These are phyloP conservation scores for Pollicipes pollicipes DNA, from an alignment of 1,140 invertebrate genomes.

Conservation along the genomic window DNA sequence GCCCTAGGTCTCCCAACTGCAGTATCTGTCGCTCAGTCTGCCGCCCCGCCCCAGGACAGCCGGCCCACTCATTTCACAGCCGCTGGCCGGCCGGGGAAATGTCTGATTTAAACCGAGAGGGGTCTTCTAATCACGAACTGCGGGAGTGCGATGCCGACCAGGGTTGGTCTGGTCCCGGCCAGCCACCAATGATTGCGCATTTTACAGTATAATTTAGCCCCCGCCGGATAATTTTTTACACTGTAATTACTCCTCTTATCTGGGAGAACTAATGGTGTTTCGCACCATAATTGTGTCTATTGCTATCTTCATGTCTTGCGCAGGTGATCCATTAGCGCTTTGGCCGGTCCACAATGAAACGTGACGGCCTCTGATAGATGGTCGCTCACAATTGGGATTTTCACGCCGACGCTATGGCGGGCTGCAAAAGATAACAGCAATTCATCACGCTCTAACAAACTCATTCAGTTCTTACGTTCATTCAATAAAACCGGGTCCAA, in stretches of 20 bases:
- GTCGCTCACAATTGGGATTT: neutral
- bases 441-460: conserved; percentile 1
- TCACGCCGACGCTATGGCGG: neutral
- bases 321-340: neutral
- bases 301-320: neutral
- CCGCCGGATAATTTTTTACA: neutral
- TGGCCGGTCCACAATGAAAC: neutral
- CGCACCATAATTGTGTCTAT: neutral
- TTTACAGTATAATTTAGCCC: conserved; percentile 1
- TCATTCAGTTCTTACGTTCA: neutral
- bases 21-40: too few species aligned
- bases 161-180: too few species aligned
- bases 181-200: neutral
- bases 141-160: too few species aligned
- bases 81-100: too few species aligned
- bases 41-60: too few species aligned
- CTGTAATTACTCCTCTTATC: conserved; percentile 1
- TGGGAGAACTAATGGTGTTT: neutral
- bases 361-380: neutral
- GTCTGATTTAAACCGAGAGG: too few species aligned
- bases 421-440: neutral
- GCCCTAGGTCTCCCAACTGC: too few species aligned
- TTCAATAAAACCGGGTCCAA: neutral
- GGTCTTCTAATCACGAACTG: too few species aligned
- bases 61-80: too few species aligned